A percentile compares a stretch with the other conserved stretches of the same genome.
These are phyloP conservation scores for Bombus difficillimus DNA, from an alignment of 1,140 invertebrate species.

Conservation along the genomic window DNA sequence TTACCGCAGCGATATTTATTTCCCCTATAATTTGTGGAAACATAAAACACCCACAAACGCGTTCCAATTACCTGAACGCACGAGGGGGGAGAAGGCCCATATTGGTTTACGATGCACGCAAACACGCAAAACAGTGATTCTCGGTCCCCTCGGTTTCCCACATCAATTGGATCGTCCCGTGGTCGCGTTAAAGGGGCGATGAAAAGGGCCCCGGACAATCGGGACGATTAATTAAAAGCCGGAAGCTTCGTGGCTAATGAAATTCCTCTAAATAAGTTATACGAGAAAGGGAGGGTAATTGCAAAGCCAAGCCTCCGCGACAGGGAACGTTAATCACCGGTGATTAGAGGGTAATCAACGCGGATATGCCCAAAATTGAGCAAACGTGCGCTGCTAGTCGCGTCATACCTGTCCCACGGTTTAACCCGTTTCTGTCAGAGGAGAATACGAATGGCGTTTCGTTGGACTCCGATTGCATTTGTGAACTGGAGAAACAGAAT, in stretches of 20 bases:
- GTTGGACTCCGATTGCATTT: conserved; percentile 41
- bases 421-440: neutral
- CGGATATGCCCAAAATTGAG: conserved; percentile 50
- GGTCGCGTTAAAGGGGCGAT: neutral
- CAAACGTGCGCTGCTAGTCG: conserved; percentile 21
- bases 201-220: conserved; percentile 26
- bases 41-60: conserved; percentile 8
- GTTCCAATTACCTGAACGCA: neutral
- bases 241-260: conserved; percentile 40
- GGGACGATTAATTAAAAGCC: conserved; percentile 43
- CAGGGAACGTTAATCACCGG: conserved; percentile 48
- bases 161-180: conserved; percentile 17
- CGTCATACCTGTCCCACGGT: conserved; percentile 15
- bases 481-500: neutral
- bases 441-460: conserved; percentile 55
- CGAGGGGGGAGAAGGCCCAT: no score
- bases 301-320: conserved; percentile 3
- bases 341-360: conserved; percentile 56
- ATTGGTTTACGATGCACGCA: neutral
- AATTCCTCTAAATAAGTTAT: conserved; percentile 35
- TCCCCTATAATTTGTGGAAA: neutral
- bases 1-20: neutral
- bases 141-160: neutral
- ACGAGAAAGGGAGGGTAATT: conserved; percentile 43
- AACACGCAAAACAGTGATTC: conserved; percentile 16